Conservation (phyloP, 2,113 vertebrate genomes). For the Trogon melanurus region DNA sequence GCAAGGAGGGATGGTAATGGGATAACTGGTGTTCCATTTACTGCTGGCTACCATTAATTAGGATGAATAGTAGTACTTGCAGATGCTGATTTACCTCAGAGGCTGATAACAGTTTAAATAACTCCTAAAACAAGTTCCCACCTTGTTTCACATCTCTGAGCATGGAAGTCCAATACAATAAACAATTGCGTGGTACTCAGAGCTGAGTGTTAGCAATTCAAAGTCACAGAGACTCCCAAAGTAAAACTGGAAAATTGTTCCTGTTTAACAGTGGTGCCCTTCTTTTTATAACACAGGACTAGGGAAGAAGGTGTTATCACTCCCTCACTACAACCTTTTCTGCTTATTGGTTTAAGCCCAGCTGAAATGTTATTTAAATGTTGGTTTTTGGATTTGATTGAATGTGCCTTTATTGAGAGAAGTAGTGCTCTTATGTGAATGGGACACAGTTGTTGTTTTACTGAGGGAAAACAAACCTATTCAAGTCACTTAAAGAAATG, state of each 20-base stretch:
- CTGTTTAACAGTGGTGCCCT: background rate
- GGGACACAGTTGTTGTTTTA: background rate
- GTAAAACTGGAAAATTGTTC: background rate
- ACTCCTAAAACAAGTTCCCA: background rate
- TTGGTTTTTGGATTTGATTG: slow-evolving; percentile 42
- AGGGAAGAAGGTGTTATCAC: background rate
- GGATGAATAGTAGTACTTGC: background rate
- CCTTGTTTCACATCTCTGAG: background rate
- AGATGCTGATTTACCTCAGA: background rate
- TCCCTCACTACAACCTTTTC: background rate
- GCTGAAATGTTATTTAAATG: slow-evolving; percentile 30
- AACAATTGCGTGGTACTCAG: background rate
- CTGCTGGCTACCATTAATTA: background rate
- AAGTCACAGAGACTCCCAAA: background rate
- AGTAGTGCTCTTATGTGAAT: background rate
- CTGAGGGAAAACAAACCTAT: slow-evolving; percentile 22
- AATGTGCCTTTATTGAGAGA: slow-evolving; percentile 47
- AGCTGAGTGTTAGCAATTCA: background rate
- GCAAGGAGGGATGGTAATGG: accelerated
- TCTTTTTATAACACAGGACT: background rate
- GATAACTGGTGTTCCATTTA: background rate
- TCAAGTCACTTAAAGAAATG: background rate
- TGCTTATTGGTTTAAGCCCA: slow-evolving; percentile 41
- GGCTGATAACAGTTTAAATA: background rate
- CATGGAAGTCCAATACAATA: background rate